Conservation (phyloP, 2,113 vertebrate species). For the Accipiter cooperii region DNA sequence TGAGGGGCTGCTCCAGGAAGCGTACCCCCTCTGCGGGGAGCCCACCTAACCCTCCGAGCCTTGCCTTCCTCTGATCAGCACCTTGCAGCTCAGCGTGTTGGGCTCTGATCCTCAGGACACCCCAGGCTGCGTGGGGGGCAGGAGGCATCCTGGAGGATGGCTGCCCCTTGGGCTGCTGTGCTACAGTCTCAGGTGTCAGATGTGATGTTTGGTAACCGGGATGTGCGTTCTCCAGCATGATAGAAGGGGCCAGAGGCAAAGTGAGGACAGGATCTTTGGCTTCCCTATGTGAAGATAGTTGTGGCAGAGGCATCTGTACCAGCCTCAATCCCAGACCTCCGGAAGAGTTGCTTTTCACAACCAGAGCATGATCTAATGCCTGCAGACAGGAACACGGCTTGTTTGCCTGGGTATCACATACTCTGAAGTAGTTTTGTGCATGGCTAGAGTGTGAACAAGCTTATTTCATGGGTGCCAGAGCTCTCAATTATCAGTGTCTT, state of each 20-base stretch:
- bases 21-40: too few species aligned
- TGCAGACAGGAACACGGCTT: not conserved
- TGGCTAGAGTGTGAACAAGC: not conserved
- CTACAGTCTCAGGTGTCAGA: not conserved
- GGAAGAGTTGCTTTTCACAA: not conserved
- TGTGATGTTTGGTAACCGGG: not conserved
- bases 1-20: not conserved
- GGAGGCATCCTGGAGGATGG: not conserved
- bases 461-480: not conserved
- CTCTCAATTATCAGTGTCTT: not conserved
- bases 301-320: not conserved
- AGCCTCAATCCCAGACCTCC: not conserved
- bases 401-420: accelerated
- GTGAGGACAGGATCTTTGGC: not conserved
- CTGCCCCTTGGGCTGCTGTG: not conserved
- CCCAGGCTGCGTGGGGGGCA: not conserved
- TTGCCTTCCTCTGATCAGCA: not conserved
- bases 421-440: not conserved
- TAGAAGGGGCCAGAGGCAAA: not conserved
- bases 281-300: not conserved
- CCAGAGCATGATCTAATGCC: not conserved
- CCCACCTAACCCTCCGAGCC: not conserved
- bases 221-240: not conserved
- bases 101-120: not conserved
- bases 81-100: not conserved